Evolutionary conservation across 2,113 vertebrate genomes (phyloP).

Genomic region (Isichthys henryi): DNA sequence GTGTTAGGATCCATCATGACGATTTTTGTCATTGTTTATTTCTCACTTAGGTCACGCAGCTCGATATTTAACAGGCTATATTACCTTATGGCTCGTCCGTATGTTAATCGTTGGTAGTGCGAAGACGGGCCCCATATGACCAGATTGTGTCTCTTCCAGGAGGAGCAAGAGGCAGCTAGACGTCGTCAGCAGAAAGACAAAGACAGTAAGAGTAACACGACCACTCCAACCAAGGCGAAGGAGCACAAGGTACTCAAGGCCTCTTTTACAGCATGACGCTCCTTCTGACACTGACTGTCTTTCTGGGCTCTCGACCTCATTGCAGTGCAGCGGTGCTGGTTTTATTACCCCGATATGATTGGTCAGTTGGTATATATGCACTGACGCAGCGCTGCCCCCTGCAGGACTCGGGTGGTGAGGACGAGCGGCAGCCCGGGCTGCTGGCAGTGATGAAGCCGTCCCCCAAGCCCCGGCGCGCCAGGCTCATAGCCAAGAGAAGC

Average conservation of each 20-base stretch:
- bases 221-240: slow-evolving; percentile 86
- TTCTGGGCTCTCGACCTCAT: not conserved
- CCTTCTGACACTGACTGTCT: too few relatives aligned
- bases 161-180: slow-evolving; percentile 93
- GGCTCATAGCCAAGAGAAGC: slow-evolving; percentile 79
- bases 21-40: not conserved
- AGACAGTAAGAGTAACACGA: slow-evolving; percentile 84
- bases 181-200: slow-evolving; percentile 86
- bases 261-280: too few relatives aligned
- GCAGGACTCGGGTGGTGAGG: slow-evolving; percentile 85
- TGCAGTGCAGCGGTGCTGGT: not conserved
- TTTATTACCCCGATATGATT: not conserved
- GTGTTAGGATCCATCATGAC: not conserved
- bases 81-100: not conserved
- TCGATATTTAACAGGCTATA: not conserved
- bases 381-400: not conserved
- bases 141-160: slow-evolving; percentile 53
- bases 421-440: slow-evolving; percentile 64
- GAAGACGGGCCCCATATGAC: not conserved
- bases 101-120: not conserved
- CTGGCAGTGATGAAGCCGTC: slow-evolving; percentile 69
- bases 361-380: not conserved
- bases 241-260: slow-evolving; percentile 69
- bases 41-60: not conserved
- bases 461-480: slow-evolving; percentile 77